phyloP scores from a whole-genome alignment of 2,888 invertebrate species.

The Onthophagus sagittarius region DNA sequence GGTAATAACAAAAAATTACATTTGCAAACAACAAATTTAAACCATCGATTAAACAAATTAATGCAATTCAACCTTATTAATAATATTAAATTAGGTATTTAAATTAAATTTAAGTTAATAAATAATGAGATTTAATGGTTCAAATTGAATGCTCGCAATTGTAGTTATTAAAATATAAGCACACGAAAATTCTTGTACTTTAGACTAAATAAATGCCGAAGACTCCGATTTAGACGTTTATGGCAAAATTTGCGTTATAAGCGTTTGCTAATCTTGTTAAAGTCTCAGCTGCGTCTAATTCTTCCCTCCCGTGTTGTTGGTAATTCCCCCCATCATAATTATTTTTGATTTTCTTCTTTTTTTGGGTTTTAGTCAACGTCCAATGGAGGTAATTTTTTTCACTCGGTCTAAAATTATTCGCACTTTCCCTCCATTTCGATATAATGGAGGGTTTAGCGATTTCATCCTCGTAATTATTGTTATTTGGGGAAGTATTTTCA shows the following conservation, averaged over 20 bases:
- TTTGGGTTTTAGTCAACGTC: conserved; percentile 44
- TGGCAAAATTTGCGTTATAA: conserved; percentile 22
- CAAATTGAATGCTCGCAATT: no score
- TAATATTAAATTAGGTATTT: no score
- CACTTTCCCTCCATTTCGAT: conserved; percentile 73
- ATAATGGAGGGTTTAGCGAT: conserved; percentile 55
- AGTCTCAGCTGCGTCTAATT: conserved; percentile 73
- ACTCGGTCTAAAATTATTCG: conserved; percentile 68
- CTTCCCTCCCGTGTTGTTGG: conserved; percentile 61
- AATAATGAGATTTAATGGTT: no score
- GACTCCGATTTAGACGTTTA: conserved; percentile 4
- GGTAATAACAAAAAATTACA: background rate
- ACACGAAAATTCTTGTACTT: background rate
- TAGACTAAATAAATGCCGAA: conserved; percentile 3
- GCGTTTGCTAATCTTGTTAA: conserved; percentile 61
- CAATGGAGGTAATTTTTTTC: conserved; percentile 69
- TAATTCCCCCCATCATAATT: conserved; percentile 27
- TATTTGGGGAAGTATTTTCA: conserved; percentile 25
- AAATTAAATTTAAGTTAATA: no score
- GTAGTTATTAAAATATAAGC: background rate
- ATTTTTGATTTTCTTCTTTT: conserved; percentile 38
- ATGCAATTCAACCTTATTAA: no score
- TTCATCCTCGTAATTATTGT: conserved; percentile 28
- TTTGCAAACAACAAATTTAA: no score
- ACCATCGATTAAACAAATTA: no score